Evolutionary conservation across 2,113 vertebrate species (phyloP).

Genomic region (Promerops cafer): DNA sequence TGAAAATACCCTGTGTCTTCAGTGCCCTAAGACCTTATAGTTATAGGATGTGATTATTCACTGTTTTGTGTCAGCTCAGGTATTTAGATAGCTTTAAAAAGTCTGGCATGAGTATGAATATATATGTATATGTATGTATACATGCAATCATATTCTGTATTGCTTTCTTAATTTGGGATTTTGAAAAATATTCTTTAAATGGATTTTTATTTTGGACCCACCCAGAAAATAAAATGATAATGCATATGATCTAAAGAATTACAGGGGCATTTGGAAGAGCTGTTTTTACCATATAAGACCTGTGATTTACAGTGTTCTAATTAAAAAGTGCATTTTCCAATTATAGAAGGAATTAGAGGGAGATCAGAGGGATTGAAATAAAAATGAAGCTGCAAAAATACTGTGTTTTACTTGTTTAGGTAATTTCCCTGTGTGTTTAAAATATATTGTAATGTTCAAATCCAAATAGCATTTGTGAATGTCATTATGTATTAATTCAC

Average conservation of each 20-base stretch:
- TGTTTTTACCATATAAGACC: not conserved
- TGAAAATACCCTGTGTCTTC: not conserved
- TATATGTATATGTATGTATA: not conserved
- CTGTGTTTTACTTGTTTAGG: not conserved
- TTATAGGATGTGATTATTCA: not conserved
- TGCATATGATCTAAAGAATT: not conserved
- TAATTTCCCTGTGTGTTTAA: not conserved
- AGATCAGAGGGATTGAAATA: not conserved
- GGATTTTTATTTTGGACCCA: not conserved
- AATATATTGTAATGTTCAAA: not conserved
- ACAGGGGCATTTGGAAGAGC: not conserved
- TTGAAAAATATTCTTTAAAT: not conserved
- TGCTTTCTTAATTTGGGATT: not conserved
- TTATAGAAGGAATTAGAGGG: not conserved
- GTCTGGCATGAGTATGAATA: not conserved
- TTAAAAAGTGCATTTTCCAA: not conserved
- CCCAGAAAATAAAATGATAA: not conserved
- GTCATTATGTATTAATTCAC: conserved; percentile 8
- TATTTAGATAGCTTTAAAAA: not conserved
- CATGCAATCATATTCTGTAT: not conserved
- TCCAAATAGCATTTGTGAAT: conserved; percentile 42
- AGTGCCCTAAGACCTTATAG: not conserved
- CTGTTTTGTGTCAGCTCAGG: not conserved
- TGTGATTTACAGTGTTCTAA: not conserved
- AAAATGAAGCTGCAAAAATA: not conserved